Evolutionary conservation across 2,888 invertebrate genomes (phyloP).

Genomic region (Brenthis ino): DNA sequence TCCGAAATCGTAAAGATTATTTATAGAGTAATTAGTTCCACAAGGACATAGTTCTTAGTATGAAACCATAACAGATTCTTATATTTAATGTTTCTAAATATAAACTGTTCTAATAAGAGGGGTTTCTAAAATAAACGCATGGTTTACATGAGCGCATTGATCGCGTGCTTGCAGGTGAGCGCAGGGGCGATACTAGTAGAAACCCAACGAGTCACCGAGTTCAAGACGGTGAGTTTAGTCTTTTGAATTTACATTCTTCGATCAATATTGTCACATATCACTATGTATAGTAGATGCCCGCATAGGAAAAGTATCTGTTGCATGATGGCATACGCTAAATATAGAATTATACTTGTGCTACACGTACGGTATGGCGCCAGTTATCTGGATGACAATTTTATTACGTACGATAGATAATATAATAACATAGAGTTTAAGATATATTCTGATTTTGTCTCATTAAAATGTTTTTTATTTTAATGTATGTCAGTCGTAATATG

Average conservation of each 20-base stretch:
- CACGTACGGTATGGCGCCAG: constrained; percentile 56
- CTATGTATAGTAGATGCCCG: constrained; percentile 43
- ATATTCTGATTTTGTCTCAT: too few relatives aligned
- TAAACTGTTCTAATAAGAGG: constrained; percentile 38
- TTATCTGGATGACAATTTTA: constrained; percentile 58
- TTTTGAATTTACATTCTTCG: constrained; percentile 29
- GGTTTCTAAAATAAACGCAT: constrained; percentile 53
- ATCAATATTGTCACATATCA: constrained; percentile 26
- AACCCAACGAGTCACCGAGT: constrained; percentile 75
- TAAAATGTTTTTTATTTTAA: too few relatives aligned
- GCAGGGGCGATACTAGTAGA: constrained; percentile 78
- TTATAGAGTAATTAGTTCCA: constrained; percentile 2
- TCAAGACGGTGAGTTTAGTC: constrained; percentile 70
- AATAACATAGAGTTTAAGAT: neutral
- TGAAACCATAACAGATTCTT: constrained; percentile 15
- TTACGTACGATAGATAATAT: constrained; percentile 16
- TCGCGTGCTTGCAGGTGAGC: constrained; percentile 79
- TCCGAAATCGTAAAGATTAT: neutral
- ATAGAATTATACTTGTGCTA: constrained; percentile 61
- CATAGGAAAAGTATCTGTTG: constrained; percentile 56
- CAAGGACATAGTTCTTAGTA: neutral
- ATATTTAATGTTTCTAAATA: constrained; percentile 32
- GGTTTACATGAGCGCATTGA: constrained; percentile 72
- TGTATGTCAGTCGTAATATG: too few relatives aligned
- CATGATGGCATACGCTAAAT: constrained; percentile 68